Percentiles rank a stretch among this genome's conserved stretches.
Conservation (phyloP, 2,888 invertebrate genomes). For the Smittia aterrima region DNA sequence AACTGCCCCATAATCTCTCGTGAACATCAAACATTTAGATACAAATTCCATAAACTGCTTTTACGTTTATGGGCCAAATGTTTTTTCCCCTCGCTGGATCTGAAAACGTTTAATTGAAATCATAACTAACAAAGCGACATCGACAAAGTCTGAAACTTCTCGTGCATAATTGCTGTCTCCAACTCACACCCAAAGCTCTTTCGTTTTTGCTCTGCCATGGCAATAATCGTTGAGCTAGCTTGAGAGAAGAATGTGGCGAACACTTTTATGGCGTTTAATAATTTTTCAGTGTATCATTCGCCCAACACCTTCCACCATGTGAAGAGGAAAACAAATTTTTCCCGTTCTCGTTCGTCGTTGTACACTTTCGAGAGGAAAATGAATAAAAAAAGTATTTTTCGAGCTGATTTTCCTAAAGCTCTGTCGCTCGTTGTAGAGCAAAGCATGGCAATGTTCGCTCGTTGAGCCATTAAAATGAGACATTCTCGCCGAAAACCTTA, state of each 20-base stretch:
- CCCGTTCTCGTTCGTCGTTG: not conserved
- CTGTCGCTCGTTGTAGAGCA: not conserved
- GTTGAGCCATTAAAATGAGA: constrained; percentile 13
- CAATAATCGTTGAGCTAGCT: not conserved
- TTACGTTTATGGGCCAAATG: not conserved
- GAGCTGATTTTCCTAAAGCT: not conserved
- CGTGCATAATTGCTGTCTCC: not conserved
- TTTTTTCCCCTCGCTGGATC: not conserved
- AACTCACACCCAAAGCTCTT: not conserved
- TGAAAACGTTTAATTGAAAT: constrained; percentile 5
- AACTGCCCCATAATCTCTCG: too few relatives aligned
- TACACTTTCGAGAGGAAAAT: not conserved
- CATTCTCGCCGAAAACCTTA: not conserved
- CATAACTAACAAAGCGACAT: constrained; percentile 1
- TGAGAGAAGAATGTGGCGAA: not conserved
- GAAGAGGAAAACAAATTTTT: not conserved
- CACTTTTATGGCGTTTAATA: constrained; percentile 13
- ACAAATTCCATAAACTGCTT: too few relatives aligned
- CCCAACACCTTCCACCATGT: not conserved
- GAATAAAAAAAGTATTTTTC: too few relatives aligned
- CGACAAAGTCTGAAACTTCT: not conserved
- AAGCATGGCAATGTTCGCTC: not conserved
- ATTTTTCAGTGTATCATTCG: not conserved
- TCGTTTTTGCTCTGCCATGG: not conserved
- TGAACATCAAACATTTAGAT: too few relatives aligned